phyloP scores from a whole-genome alignment of 1,140 invertebrate genomes.

The Schmidtea mediterranea region DNA sequence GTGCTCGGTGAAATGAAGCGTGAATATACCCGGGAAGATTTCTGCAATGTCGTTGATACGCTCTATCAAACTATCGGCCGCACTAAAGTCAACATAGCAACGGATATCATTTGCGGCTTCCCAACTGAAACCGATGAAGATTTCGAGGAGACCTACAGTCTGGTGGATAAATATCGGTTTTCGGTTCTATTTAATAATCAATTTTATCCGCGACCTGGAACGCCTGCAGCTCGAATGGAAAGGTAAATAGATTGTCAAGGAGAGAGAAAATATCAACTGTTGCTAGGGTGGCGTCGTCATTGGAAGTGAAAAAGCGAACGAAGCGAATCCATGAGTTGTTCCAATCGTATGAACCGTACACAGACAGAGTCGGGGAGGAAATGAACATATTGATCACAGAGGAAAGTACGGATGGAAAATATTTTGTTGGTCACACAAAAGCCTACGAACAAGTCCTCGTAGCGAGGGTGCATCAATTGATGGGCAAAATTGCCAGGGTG shows the following conservation, averaged over 20 bases:
- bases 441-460: slow-evolving; percentile 72
- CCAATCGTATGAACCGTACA: slow-evolving; percentile 60
- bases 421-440: slow-evolving; percentile 79
- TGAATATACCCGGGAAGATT: slow-evolving; percentile 63
- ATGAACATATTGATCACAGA: slow-evolving; percentile 70
- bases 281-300: slow-evolving; percentile 6
- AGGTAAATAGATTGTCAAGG: slow-evolving; percentile 24
- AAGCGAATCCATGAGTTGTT: slow-evolving; percentile 65
- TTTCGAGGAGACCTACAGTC: slow-evolving; percentile 56
- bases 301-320: slow-evolving; percentile 56
- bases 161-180: slow-evolving; percentile 65
- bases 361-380: slow-evolving; percentile 38
- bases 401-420: slow-evolving; percentile 56
- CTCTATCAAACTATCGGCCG: slow-evolving; percentile 39
- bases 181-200: slow-evolving; percentile 87
- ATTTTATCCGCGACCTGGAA: slow-evolving; percentile 77
- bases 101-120: slow-evolving; percentile 92
- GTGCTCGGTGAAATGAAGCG: slow-evolving; percentile 81
- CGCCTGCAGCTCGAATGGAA: slow-evolving; percentile 62
- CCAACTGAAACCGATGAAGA: slow-evolving; percentile 73
- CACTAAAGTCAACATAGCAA: slow-evolving; percentile 64
- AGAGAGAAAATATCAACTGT: slow-evolving; percentile 1
- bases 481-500: slow-evolving; percentile 56
- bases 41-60: slow-evolving; percentile 60
- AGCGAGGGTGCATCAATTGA: slow-evolving; percentile 41